A percentile compares a stretch with the other conserved stretches of the same genome.
Evolutionary conservation across 2,113 vertebrate species (phyloP).

Genomic region (Canis aureus): DNA sequence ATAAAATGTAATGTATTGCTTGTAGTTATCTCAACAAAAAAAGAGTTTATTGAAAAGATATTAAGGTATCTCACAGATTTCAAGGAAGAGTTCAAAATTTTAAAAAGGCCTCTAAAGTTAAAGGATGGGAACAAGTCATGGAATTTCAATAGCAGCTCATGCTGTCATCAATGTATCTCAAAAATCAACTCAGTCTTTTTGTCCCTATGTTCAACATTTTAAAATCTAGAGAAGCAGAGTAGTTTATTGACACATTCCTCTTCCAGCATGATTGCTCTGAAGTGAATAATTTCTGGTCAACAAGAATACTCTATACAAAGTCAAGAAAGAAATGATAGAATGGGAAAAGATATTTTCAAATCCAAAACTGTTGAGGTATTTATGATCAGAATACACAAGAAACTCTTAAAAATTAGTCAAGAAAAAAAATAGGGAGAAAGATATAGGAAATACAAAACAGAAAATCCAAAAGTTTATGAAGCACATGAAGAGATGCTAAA

Average conservation of each 20-base stretch:
- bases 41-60: neutral
- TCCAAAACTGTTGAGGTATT: neutral
- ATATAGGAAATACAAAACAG: neutral
- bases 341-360: neutral
- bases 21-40: neutral
- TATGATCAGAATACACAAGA: neutral
- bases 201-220: neutral
- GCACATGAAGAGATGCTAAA: neutral
- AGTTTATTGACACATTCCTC: neutral
- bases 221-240: neutral
- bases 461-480: neutral
- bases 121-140: neutral
- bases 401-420: neutral
- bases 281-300: constrained; percentile 25
- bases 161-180: neutral
- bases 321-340: neutral
- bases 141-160: neutral
- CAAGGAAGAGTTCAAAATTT: neutral
- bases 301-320: neutral
- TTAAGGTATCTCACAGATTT: neutral
- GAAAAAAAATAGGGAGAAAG: neutral
- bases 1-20: neutral
- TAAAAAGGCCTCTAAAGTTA: neutral
- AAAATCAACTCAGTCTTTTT: neutral
- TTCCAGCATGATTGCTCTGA: neutral